These are phyloP conservation scores for Wasmannia auropunctata DNA, from an alignment of 1,140 invertebrate species.

Conservation along the genomic window DNA sequence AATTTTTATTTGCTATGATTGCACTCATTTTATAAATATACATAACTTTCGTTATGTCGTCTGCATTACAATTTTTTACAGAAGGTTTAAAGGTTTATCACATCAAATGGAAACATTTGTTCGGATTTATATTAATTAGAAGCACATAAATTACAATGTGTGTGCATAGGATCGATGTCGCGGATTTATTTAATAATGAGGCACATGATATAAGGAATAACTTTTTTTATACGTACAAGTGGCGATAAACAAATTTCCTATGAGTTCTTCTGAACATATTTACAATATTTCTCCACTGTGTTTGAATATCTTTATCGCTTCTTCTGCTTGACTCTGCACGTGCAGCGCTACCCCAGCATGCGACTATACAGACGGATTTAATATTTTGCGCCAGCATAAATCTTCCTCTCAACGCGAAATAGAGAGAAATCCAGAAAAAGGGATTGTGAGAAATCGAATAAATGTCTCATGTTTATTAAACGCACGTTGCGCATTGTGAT, in stretches of 20 bases:
- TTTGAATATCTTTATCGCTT: slow-evolving; percentile 60
- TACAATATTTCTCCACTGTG: slow-evolving; percentile 48
- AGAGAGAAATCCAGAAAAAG: slow-evolving; percentile 54
- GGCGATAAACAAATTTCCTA: slow-evolving; percentile 11
- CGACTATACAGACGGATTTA: slow-evolving; percentile 54
- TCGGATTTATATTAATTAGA: not conserved
- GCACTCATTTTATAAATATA: not conserved
- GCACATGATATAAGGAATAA: not conserved
- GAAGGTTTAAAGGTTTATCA: not conserved
- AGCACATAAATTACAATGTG: not conserved
- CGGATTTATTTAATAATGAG: slow-evolving; percentile 19
- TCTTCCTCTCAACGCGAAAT: slow-evolving; percentile 45
- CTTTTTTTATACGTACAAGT: slow-evolving; percentile 18
- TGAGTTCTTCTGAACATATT: slow-evolving; percentile 35
- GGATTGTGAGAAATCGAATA: slow-evolving; percentile 54
- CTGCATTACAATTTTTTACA: not conserved
- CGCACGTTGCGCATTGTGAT: slow-evolving; percentile 43
- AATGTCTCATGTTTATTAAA: slow-evolving; percentile 61
- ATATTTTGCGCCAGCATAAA: slow-evolving; percentile 58
- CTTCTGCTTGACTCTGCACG: slow-evolving; percentile 51
- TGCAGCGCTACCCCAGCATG: slow-evolving; percentile 19
- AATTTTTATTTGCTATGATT: not conserved
- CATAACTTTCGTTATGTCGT: not conserved
- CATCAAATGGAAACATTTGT: not conserved
- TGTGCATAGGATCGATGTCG: not conserved